phyloP scores from a whole-genome alignment of 2,888 invertebrate genomes.

The Hirtodrosophila confusa region DNA sequence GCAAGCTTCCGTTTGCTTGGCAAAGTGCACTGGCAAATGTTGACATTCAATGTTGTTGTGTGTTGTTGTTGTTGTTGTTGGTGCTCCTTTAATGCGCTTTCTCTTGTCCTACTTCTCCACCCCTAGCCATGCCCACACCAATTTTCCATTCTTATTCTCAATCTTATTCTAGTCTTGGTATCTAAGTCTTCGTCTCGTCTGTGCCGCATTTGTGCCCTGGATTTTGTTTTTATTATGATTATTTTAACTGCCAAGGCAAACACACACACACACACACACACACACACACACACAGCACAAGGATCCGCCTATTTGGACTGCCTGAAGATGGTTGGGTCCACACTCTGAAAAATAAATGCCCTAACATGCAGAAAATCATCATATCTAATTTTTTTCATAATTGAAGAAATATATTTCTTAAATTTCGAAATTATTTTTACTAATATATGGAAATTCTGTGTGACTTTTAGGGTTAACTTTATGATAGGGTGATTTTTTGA shows the following conservation, averaged over 20 bases:
- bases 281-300: conserved; percentile 35
- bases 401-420: no score
- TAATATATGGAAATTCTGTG: no score
- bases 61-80: conserved; percentile 10
- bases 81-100: conserved; percentile 48
- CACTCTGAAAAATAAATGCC: no score
- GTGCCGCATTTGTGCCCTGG: conserved; percentile 53
- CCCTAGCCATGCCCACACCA: conserved; percentile 4
- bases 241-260: conserved; percentile 74
- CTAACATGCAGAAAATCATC: no score
- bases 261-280: conserved; percentile 58
- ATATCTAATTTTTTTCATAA: no score
- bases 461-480: no score
- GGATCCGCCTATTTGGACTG: conserved; percentile 24
- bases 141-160: conserved; percentile 20
- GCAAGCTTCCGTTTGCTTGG: conserved; percentile 39
- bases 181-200: conserved; percentile 29
- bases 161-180: conserved; percentile 13
- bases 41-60: conserved; percentile 54
- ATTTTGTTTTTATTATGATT: conserved; percentile 78
- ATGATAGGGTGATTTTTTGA: no score
- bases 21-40: conserved; percentile 76
- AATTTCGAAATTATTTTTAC: no score
- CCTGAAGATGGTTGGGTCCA: background rate
- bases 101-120: conserved; percentile 12